Base-by-base conservation (phyloP, 2,888 invertebrate species). In the Aricia artaxerxes region DNA sequence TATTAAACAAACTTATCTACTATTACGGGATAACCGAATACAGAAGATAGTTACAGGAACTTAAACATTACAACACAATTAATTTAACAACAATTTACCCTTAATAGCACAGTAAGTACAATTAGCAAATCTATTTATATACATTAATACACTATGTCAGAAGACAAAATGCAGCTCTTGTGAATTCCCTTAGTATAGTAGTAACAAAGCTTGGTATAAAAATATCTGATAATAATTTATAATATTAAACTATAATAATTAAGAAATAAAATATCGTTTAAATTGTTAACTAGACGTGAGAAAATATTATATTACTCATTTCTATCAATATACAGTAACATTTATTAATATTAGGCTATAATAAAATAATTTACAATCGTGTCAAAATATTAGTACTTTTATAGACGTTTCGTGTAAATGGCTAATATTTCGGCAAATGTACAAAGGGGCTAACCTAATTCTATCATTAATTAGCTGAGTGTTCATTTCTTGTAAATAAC, bases 341-440 rank as follows among this genome's bases (percentile, higher is more conserved):
- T 35, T 35, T 35, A 35, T 35, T 35, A 35, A 2, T 60, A n/a
- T 24, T 31, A 11, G 4, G 64, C 11, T 31, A 1, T 24, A 64
- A 24, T 9, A 9, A 31, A 64, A 64, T 11, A 11, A 31, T 64
- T 31, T 64, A 64, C 31, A 31, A 61, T 24, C n/a, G 61, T 31
- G 64, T 64, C 31, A 64, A 64, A 64, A 64, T 64, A 64, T 64
- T 57, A 64, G 64, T 64, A 35, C 11, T 3, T 13, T 35, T 69
- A 38, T 13, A 38, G 35, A 31, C 13, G 69, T 69, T 69, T 35
- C 69, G 69, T 69, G 69, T 69, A 69, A 69, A 69, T 35, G 35
- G 69, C 69, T 69, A 69, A 69, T 69, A 69, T 69, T 69, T 69
- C 69, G 69, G 13, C 69, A 13, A 69, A 64, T 64, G 13, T 35